Base-by-base conservation (phyloP, 2,113 vertebrate genomes). In the Climacteris rufus region DNA sequence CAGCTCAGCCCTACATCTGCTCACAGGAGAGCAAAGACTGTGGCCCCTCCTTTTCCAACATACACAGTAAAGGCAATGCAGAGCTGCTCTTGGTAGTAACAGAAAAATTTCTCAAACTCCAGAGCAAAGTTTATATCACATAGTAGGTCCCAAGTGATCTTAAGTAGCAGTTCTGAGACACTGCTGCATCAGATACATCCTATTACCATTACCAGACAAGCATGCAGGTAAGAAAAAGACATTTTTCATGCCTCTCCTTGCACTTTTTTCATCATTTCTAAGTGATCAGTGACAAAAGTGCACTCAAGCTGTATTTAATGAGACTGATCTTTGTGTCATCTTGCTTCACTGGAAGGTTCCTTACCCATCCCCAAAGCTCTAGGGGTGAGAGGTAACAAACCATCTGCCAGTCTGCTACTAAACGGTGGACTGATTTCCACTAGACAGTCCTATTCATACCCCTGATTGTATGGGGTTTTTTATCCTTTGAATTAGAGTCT, bases 401-500 rank as follows among this genome's bases (percentile, higher is more conserved):
- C 16, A 0, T 45, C 83, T 82, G 47, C 74, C 3, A 14, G 72
- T 47, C 39, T 78, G 54, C 71, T 69, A 3, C 94, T 91, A n/a
- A 86, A 70, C 28, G 11, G 22, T 33, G 31, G 74, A 25, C 81
- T 93, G 65, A 56, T 94, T 93, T 75, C 75, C 77, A 68, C 53
- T 11, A 71, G 94, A 79, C 66, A 64, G 19, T 24, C 47, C 87
- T 91, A 42, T 64, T 92, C 64, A 65, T 83, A 24, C 31, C 61
- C 53, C 33, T 72, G 52, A 84, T 95, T 88, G 50, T 64, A 39
- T 72, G 59, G 63, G n/a, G 19, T 0, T 56, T 87, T 79, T 93
- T 64, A 70, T 87, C 70, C 56, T 97, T 42, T 23, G 68, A 85
- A 74, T 89, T 89, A 81, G 78, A 88, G 65, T 53, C 45, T 93